Conservation (phyloP, 1,140 invertebrate genomes). For the Drosophila bipectinata region DNA sequence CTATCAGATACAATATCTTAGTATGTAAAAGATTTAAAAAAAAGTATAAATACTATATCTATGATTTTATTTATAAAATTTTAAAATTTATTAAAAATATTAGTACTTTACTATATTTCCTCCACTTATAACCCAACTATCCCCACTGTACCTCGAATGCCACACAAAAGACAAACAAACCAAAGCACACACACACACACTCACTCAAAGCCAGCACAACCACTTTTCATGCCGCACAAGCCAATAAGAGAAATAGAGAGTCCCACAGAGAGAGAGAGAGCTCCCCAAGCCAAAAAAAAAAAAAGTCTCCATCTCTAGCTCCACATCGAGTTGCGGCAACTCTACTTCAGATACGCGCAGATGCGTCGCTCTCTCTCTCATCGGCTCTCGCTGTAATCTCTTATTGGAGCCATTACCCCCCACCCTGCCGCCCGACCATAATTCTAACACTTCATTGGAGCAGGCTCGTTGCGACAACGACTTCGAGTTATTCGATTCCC, state of each 20-base stretch:
- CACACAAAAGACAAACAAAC: slow-evolving; percentile 70
- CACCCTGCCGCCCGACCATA: not conserved
- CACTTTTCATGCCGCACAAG: slow-evolving; percentile 72
- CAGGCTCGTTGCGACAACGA: slow-evolving; percentile 57
- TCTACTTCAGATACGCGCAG: slow-evolving; percentile 56
- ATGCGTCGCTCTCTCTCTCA: slow-evolving; percentile 20
- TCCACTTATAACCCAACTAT: no score
- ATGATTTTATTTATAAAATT: no score
- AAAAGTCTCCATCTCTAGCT: slow-evolving; percentile 43
- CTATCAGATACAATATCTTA: not conserved
- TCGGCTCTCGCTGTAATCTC: slow-evolving; percentile 26
- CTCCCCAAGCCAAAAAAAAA: slow-evolving; percentile 37
- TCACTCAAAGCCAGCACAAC: slow-evolving; percentile 41
- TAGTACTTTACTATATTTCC: not conserved
- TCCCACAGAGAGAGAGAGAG: slow-evolving; percentile 24
- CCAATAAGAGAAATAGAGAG: slow-evolving; percentile 59
- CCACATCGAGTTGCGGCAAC: slow-evolving; percentile 48
- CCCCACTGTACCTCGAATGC: slow-evolving; percentile 65
- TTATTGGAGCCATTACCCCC: slow-evolving; percentile 37
- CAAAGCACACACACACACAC: slow-evolving; percentile 28
- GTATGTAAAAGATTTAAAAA: not conserved
- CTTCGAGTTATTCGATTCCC: slow-evolving; percentile 77
- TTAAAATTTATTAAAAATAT: not conserved
- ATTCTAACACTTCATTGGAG: slow-evolving; percentile 81
- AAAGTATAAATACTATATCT: no score